phyloP scores from a whole-genome alignment of 1,140 invertebrate species.

The Neomicropteryx cornuta region DNA sequence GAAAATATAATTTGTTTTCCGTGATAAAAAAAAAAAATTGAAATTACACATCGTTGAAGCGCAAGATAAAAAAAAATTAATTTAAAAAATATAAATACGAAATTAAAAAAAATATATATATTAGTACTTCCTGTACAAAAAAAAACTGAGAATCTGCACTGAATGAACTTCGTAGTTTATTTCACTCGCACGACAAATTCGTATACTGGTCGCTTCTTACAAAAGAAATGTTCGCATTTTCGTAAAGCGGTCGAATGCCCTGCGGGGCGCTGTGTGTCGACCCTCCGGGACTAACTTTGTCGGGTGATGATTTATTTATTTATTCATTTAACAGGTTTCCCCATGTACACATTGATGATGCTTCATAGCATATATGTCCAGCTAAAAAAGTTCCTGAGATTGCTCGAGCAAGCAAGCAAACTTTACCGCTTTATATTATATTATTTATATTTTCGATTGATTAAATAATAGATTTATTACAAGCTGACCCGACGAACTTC shows the following conservation, averaged over 20 bases:
- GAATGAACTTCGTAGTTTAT: background rate
- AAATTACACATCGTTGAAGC: background rate
- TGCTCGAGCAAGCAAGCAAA: no score
- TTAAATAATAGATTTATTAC: no score
- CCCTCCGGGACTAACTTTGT: background rate
- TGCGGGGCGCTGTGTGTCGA: background rate
- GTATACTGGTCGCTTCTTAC: background rate
- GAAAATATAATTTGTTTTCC: no score
- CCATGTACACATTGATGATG: no score
- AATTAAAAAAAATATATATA: background rate
- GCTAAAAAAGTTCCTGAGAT: no score
- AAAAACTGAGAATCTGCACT: background rate
- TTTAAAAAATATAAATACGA: background rate
- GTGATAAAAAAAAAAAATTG: constrained; percentile 5
- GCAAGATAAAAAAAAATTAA: constrained; percentile 1
- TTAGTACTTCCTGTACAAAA: background rate
- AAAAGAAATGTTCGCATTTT: background rate
- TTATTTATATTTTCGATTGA: no score
- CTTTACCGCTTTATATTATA: no score
- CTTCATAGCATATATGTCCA: no score
- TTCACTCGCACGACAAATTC: background rate
- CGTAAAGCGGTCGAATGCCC: background rate
- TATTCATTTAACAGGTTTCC: no score
- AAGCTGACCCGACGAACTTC: no score
- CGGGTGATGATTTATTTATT: background rate